Evolutionary conservation across 2,797 vertebrate species (phyloP).

Genomic region (Molossus alvarezi): DNA sequence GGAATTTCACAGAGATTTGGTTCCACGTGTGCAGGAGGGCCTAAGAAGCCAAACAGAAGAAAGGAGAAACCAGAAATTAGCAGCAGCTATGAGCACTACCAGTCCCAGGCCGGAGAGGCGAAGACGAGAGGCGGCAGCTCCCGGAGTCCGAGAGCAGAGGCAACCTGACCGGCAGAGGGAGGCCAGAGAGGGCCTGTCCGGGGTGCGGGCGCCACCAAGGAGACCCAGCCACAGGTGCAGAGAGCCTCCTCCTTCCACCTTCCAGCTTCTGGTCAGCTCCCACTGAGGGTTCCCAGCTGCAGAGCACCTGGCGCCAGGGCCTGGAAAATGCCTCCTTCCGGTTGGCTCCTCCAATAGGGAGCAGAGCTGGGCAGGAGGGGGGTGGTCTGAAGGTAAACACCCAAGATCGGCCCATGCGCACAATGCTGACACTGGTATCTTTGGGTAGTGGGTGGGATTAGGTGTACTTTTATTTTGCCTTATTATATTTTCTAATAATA

Average conservation of each 20-base stretch:
- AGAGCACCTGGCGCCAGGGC: neutral
- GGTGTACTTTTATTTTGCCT: neutral
- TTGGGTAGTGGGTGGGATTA: neutral
- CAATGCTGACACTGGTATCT: neutral
- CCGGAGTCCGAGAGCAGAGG: neutral
- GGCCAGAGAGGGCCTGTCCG: neutral
- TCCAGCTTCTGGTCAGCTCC: no score
- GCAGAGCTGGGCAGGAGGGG: neutral
- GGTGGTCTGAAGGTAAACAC: neutral
- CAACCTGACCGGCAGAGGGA: neutral
- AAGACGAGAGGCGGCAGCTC: neutral
- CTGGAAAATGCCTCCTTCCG: neutral
- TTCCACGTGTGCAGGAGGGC: neutral
- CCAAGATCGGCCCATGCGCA: neutral
- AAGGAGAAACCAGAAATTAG: neutral
- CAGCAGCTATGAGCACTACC: neutral
- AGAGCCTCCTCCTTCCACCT: neutral
- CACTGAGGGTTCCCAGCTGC: neutral
- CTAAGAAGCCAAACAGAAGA: neutral
- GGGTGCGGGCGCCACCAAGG: accelerated
- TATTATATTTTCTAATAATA: neutral
- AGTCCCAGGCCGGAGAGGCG: neutral
- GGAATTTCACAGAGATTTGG: neutral
- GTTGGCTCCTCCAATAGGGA: neutral
- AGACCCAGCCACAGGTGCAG: accelerated